phyloP scores from a whole-genome alignment of 2,888 invertebrate species.

The Busseola fusca region DNA sequence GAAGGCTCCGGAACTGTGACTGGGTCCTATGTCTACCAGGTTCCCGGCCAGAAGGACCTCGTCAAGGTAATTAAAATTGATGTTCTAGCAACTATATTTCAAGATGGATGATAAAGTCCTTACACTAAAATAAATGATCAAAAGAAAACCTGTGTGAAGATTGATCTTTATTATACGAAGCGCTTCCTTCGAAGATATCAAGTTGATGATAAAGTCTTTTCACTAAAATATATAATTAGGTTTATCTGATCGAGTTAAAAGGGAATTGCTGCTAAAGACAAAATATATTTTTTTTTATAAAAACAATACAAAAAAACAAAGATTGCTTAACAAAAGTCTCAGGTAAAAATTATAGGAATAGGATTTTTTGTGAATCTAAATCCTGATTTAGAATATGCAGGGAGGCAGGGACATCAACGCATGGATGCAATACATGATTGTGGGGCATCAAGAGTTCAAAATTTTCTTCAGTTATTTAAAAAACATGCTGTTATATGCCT shows the following conservation, averaged over 20 bases:
- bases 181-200: no score
- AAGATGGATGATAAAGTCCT: not conserved
- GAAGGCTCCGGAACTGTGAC: conserved; percentile 90
- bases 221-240: not conserved
- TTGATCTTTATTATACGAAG: no score
- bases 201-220: not conserved
- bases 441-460: not conserved
- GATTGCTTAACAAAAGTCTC: not conserved
- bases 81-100: no score
- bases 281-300: not conserved
- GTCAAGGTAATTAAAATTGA: conserved; percentile 85
- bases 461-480: not conserved
- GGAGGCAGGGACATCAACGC: not conserved
- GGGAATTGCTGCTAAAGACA: no score
- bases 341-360: not conserved
- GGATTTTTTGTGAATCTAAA: not conserved
- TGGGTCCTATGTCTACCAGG: conserved; percentile 92
- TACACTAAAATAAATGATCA: not conserved
- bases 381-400: not conserved
- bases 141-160: no score
- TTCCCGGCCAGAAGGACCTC: conserved; percentile 85
- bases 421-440: not conserved
- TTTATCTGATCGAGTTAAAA: not conserved
- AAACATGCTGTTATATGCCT: not conserved
- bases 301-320: not conserved